Evolutionary conservation across 2,888 invertebrate species (phyloP).

Genomic region (Meandrusa payeni): DNA sequence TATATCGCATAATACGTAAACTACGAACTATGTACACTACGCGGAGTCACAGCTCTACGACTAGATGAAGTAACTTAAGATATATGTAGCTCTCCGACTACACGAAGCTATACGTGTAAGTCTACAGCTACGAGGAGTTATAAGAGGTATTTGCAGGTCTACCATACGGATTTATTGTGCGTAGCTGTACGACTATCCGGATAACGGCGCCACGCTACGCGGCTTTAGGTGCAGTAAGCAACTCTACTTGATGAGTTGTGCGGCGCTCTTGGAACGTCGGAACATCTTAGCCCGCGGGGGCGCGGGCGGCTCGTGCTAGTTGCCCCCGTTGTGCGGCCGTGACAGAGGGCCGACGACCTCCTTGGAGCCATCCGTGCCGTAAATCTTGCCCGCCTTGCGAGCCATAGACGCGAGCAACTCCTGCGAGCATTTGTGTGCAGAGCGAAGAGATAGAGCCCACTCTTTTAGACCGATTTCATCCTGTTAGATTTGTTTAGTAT

Average conservation of each 20-base stretch:
- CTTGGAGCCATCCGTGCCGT: conserved; percentile 87
- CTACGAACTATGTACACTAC: too few relatives aligned
- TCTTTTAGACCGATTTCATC: conserved; percentile 99
- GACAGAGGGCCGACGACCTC: conserved; percentile 49
- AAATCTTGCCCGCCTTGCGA: conserved; percentile 98
- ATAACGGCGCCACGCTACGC: too few relatives aligned
- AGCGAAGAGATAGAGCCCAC: conserved; percentile 97
- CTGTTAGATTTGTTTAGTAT: conserved; percentile 61
- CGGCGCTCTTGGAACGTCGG: conserved; percentile 80
- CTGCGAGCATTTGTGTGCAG: conserved; percentile 97
- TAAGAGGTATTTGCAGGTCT: too few relatives aligned
- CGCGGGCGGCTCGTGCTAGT: conserved; percentile 78
- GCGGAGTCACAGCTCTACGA: conserved; percentile 2
- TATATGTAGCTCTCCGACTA: too few relatives aligned
- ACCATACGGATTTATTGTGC: too few relatives aligned
- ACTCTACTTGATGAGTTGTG: conserved; percentile 75
- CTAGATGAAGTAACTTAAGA: too few relatives aligned
- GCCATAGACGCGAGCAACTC: conserved; percentile 98
- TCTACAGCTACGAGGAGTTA: too few relatives aligned
- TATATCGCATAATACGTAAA: too few relatives aligned
- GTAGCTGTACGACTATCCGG: too few relatives aligned
- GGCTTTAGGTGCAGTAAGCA: conserved; percentile 8
- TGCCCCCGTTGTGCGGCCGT: conserved; percentile 65
- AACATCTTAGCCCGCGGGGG: conserved; percentile 77
- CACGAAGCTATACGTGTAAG: too few relatives aligned